phyloP scores from a whole-genome alignment of 2,113 vertebrate genomes.

The Percina caprodes region DNA sequence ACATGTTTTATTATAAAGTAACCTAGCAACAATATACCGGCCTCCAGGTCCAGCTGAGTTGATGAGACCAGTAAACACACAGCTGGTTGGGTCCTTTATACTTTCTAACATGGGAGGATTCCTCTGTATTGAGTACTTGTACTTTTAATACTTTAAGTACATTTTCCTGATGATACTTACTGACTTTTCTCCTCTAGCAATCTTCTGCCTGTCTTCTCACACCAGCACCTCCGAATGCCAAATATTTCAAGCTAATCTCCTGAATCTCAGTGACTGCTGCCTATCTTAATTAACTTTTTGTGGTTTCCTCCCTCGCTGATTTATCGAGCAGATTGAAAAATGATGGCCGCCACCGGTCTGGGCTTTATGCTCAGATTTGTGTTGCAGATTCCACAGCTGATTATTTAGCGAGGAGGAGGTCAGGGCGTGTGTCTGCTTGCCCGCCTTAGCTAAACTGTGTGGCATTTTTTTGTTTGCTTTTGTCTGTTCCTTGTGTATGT shows the following conservation, averaged over 20 bases:
- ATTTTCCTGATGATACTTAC: no score
- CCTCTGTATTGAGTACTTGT: no score
- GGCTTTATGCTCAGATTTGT: slow-evolving; percentile 57
- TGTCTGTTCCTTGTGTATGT: slow-evolving; percentile 52
- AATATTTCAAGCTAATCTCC: slow-evolving; percentile 44
- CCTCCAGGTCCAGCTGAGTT: no score
- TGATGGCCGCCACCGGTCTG: slow-evolving; percentile 35
- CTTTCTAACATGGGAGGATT: no score
- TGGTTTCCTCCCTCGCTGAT: slow-evolving; percentile 23
- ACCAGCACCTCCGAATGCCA: slow-evolving; percentile 25
- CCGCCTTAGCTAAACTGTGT: slow-evolving; percentile 55
- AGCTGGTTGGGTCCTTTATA: no score
- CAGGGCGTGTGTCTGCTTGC: slow-evolving; percentile 60
- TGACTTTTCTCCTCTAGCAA: not conserved
- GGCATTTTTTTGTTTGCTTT: slow-evolving; percentile 65
- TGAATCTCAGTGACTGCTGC: slow-evolving; percentile 29
- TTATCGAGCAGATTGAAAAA: slow-evolving; percentile 45
- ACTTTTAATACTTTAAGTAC: no score
- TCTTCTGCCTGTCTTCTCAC: not conserved
- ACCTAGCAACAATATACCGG: no score
- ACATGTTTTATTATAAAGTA: no score
- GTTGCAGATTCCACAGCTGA: slow-evolving; percentile 64
- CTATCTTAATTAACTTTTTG: slow-evolving; percentile 55
- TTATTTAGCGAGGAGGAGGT: slow-evolving; percentile 58
- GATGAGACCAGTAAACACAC: no score